These are phyloP conservation scores for Pseudopodoces humilis DNA, from an alignment of 2,113 vertebrate species.

Conservation along the genomic window DNA sequence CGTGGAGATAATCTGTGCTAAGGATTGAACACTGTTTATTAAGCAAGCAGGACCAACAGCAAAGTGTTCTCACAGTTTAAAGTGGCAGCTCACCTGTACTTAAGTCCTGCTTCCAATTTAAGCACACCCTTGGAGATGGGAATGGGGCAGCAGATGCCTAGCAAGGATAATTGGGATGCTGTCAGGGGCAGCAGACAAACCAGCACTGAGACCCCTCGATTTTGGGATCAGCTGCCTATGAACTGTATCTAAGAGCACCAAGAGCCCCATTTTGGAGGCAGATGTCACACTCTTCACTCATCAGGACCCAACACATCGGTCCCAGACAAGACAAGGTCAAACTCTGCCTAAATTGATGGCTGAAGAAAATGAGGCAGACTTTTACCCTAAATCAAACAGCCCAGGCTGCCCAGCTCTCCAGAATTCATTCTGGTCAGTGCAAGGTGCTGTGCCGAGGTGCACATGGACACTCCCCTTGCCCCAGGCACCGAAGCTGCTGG, in stretches of 20 bases:
- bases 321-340: not conserved
- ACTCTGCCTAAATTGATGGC: not conserved
- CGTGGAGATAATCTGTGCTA: not conserved
- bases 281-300: not conserved
- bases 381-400: not conserved
- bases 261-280: not conserved
- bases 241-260: not conserved
- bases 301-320: fast-evolving
- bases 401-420: not conserved
- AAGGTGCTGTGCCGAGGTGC: fast-evolving
- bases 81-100: not conserved
- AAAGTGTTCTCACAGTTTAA: not conserved
- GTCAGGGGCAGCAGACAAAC: not conserved
- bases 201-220: not conserved
- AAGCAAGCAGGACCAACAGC: fast-evolving
- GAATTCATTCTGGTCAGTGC: not conserved
- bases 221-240: not conserved
- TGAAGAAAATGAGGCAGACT: not conserved
- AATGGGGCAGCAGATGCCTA: not conserved
- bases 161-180: not conserved
- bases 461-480: fast-evolving
- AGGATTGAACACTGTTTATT: not conserved
- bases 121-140: not conserved
- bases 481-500: fast-evolving
- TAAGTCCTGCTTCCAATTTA: not conserved